Base-by-base conservation (phyloP, 2,888 invertebrate genomes). In the Celastrina argiolus region DNA sequence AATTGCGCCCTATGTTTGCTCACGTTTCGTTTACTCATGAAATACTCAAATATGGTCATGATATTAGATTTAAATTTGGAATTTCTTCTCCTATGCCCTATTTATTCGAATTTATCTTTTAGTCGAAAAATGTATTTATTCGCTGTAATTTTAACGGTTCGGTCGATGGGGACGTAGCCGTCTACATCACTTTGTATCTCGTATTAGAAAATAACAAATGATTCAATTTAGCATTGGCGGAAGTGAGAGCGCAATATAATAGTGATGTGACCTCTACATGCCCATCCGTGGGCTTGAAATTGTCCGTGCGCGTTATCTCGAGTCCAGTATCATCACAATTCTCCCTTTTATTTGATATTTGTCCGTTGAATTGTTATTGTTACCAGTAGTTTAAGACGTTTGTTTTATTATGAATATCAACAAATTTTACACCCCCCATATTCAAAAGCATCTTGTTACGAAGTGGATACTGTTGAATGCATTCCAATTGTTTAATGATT, bases 1-100 rank as follows among this genome's bases (percentile, higher is more conserved):
- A 89, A 90, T 88, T 78, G 78, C 74, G 73, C 78, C 59, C 63
- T 63, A 18, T 51, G 83, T 84, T 83, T 85, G 85, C 78, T 83
- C 84, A 61, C 18, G 34, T 61, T 83, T 87, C 82, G 76, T 87
- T 88, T 88, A 88, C 87, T 88, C 85, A 85, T 71, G 78, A 79
- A 89, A 90, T 91, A 90, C 90, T 91, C 90, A 91, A n/a, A 88
- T 84, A 79, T 83, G 81, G 80, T 86, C 86, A 85, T 88, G 87
- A 88, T 88, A 88, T 88, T 89, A 88, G 85, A 82, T 81, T 82
- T 81, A 58, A 42, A 59, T 58, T 65, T 65, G 28, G 58, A 42
- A 42, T 31, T 66, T 66, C 65, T 42, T 28, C 14, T 16, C 18
- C 22, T 42, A n/a, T 65, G 16, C 41, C 31, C 34, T 66, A 56